Evolutionary conservation across 2,888 invertebrate species (phyloP).

Genomic region (Choristoneura rosaceana): DNA sequence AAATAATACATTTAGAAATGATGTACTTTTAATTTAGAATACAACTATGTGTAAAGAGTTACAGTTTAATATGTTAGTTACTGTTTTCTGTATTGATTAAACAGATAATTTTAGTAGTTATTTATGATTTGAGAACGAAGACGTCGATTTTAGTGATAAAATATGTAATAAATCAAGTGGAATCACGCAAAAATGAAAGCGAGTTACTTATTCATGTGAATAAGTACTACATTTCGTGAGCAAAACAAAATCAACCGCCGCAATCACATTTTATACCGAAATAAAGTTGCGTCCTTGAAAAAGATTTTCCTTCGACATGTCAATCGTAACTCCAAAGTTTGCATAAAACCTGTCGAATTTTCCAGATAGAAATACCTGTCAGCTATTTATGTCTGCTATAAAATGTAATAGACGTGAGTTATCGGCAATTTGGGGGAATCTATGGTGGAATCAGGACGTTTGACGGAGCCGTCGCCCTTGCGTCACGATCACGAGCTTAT

Average conservation of each 20-base stretch:
- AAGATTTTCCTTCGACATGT: conserved; percentile 6
- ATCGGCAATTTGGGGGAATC: conserved; percentile 29
- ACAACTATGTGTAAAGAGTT: too few relatives aligned
- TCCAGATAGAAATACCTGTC: conserved; percentile 13
- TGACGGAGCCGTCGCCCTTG: conserved; percentile 13
- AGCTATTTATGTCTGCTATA: conserved; percentile 19
- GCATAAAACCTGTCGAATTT: conserved; percentile 1
- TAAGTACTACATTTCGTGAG: neutral
- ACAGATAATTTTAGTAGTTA: too few relatives aligned
- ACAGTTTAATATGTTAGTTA: too few relatives aligned
- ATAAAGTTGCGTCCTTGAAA: neutral
- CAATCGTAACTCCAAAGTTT: conserved; percentile 2
- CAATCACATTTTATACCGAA: neutral
- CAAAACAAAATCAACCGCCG: neutral
- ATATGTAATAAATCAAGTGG: neutral
- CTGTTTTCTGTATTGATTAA: too few relatives aligned
- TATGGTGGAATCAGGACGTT: conserved; percentile 22
- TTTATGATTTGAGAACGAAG: too few relatives aligned
- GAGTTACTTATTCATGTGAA: neutral
- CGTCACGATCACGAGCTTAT: conserved; percentile 22
- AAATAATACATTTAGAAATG: too few relatives aligned
- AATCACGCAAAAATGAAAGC: neutral
- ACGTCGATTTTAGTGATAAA: neutral
- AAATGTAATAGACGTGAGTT: conserved; percentile 29
- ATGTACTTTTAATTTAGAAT: too few relatives aligned